Base-by-base conservation (phyloP, 1,140 invertebrate genomes). In the Cryptotermes secundus region DNA sequence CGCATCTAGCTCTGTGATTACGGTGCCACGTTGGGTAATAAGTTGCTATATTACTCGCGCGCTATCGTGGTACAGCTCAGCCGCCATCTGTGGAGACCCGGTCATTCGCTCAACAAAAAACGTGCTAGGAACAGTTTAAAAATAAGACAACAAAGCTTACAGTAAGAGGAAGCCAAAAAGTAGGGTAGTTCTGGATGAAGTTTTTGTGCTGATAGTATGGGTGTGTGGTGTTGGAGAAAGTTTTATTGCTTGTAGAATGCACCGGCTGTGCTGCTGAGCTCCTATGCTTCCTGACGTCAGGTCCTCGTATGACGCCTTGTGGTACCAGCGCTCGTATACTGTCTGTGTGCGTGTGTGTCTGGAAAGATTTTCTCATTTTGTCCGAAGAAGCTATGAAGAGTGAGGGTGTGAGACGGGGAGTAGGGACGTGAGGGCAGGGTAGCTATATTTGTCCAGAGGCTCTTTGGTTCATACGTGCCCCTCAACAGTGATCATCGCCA, bases 111-210 rank as follows among this genome's bases (percentile, higher is more conserved):
- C 59, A 72, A 72, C 59, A 72, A 72, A n/a, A 72, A 72, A 72
- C 59, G 59, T 72, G 59, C 26, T 6, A 72, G 7, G 59, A 72
- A 72, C 4, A n/a, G 59, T 31, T 72, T 26, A 72, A 72, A 72
- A 72, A 72, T 72, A 72, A 72, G 59, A 72, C 59, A 72, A 72
- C 59, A 72, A 72, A 72, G 59, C 59, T 72, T n/a, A 72, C 4
- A 7, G 14, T 16, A 19, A 72, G 3, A n/a, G 10, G n/a, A 16
- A 31, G 14, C 7, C 26, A 72, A 72, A 72, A 72, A 72, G 59
- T 72, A 72, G 59, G 59, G n/a, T 1, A 16, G 59, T 72, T 31
- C 26, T n/a, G 59, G 59, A 72, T 31, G 59, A 72, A 72, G 59
- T 72, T 72, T 72, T 72, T 72, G 59, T 31, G 59, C n/a, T 31